Evolutionary conservation across 2,888 invertebrate genomes (phyloP), one percentile per base, ranked within the genome.

Genomic region (Tiliacea aurago): DNA sequence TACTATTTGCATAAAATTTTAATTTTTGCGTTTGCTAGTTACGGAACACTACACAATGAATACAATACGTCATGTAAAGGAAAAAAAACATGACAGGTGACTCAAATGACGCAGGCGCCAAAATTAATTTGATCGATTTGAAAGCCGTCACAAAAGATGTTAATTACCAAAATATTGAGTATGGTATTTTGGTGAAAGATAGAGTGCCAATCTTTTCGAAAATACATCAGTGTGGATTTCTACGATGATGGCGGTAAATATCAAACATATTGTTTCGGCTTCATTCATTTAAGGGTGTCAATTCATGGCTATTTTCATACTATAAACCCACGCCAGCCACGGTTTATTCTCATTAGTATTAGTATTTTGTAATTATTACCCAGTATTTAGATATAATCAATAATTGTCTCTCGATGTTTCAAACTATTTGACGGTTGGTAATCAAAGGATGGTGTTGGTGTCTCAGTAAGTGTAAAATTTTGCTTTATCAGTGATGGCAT

Each of bases 211-310:
- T 53, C 0, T 13, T 18, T 33, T 49, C 20, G 9, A 78, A 45
- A 23, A 56, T 15, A n/a, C 6, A n/a, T 43, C 13, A 13, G 18
- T 5, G 37, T 33, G 6, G 13, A n/a, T 7, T 33, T 47, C 45
- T 6, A 18, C 18, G 37, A 23, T 33, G 45, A 70, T 56, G 55
- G 13, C 18, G 76, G 79, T 76, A 76, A 76, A 43, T 79, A 62
- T 49, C 5, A 15, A 56, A 33, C 5, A 20, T 37, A 5, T 41
- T 18, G 11, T n/a, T 18, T 23, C 6, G 20, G 15, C 9, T 73
- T 41, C 18, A 33, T n/a, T n/a, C n/a, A n/a, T n/a, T n/a, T n/a
- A n/a, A n/a, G n/a, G n/a, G n/a, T n/a, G n/a, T n/a, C n/a, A n/a
- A n/a, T n/a, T n/a, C 13, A 70, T 58, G 56, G 41, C n/a, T 37